Base-by-base conservation (phyloP, 92 coral and sea anemone genomes). In the Porites lobata region DNA sequence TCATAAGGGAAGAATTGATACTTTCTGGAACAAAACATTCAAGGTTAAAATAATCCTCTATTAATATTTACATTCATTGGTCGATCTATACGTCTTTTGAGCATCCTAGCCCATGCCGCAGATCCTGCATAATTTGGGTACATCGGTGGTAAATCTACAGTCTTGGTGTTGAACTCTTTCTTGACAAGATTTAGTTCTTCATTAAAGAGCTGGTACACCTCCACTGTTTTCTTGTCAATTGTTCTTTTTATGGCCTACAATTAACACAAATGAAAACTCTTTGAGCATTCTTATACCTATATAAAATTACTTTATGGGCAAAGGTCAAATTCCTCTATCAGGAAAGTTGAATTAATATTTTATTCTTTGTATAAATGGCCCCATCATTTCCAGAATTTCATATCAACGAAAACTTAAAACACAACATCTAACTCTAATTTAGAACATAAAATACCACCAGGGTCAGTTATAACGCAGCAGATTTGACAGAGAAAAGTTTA, bases 141-240 rank as follows among this genome's bases (percentile, higher is more conserved):
- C 96, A 96, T 92, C 17, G 98, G 93, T 8, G 99, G 99, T 50
- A 98, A 88, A 86, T 94, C 96, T 43, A 95, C 98, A 21, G 94
- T 92, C 76, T 98, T 98, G 69, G 98, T 98, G 93, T 98, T 98
- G 84, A 98, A 98, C 85, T 98, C 99, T 81, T 98, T 98, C 95
- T 98, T 98, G 12, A 98, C 99, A 74, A 96, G 92, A 86, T 98
- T 98, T 17, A 98, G 91, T 83, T 98, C 99, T 85, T 98, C 99
- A 74, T 98, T 98, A 86, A 95, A 98, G 50, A 98, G 92, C 72
- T 98, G 99, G 80, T 88, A 98, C 71, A 95, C 98, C 81, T 98
- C 99, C 47, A 98, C 99, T 59, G 99, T 98, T 86, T 98, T 98
- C 94, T 98, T 98, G 92, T 98, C 99, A 32, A 98, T 98, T 50